These are phyloP conservation scores for Nymphalis urticae DNA, from an alignment of 2,888 invertebrate species.

Conservation along the genomic window DNA sequence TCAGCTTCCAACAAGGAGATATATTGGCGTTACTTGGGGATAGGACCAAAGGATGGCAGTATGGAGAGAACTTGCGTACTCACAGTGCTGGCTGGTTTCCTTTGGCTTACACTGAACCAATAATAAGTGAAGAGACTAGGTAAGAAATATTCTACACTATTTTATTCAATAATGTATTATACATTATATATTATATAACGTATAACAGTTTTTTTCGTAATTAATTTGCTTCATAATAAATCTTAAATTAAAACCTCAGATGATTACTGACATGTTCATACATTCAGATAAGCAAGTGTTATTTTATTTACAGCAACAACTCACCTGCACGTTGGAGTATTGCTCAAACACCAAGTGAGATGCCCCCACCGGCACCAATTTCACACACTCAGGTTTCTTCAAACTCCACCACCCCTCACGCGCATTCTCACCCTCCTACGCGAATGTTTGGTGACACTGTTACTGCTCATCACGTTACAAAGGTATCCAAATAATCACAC, in stretches of 20 bases:
- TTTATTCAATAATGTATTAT: neutral
- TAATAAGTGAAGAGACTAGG: constrained; percentile 85
- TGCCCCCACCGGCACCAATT: constrained; percentile 72
- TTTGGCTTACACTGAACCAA: constrained; percentile 94
- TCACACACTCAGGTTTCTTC: constrained; percentile 68
- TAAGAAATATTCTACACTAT: constrained; percentile 54
- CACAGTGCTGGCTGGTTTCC: constrained; percentile 98
- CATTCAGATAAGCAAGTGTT: neutral
- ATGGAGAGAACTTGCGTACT: constrained; percentile 96
- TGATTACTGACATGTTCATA: neutral
- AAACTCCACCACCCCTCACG: constrained; percentile 60
- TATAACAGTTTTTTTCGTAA: too few species aligned
- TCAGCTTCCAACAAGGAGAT: constrained; percentile 95
- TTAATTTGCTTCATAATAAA: neutral
- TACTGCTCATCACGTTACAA: constrained; percentile 73
- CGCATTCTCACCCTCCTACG: constrained; percentile 80
- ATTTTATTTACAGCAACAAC: constrained; percentile 45
- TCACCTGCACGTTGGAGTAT: constrained; percentile 77
- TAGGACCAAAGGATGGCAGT: constrained; percentile 97
- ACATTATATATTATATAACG: too few species aligned
- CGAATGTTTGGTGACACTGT: constrained; percentile 89
- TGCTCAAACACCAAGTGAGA: constrained; percentile 69
- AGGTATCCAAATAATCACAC: constrained; percentile 52
- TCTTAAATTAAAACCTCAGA: neutral
- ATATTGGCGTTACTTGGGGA: constrained; percentile 93